phyloP scores from a whole-genome alignment of 2,888 invertebrate genomes.

The Masnerella sp. region DNA sequence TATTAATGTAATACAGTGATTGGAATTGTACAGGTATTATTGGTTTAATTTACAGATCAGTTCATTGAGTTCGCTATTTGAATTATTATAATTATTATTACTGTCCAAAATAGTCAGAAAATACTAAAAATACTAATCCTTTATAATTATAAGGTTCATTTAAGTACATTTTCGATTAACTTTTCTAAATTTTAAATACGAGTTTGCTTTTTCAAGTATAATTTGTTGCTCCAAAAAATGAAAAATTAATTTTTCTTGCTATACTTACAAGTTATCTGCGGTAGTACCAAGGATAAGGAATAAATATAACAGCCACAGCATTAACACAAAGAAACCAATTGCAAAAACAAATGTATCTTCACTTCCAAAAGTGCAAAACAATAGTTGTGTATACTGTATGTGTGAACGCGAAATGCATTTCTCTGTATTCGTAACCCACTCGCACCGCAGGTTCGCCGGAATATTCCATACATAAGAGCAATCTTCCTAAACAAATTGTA shows the following conservation, averaged over 20 bases:
- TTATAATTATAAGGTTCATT: too few relatives aligned
- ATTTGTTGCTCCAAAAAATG: not conserved
- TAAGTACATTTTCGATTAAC: too few relatives aligned
- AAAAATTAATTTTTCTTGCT: not conserved
- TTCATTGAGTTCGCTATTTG: too few relatives aligned
- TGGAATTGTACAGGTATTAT: too few relatives aligned
- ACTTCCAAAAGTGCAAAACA: constrained; percentile 74
- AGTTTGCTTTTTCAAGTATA: not conserved
- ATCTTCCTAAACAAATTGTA: constrained; percentile 68
- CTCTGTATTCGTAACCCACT: constrained; percentile 70
- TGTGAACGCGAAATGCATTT: constrained; percentile 71
- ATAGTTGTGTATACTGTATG: constrained; percentile 74
- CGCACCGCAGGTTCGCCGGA: constrained; percentile 70
- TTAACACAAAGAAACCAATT: constrained; percentile 69
- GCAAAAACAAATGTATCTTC: constrained; percentile 62
- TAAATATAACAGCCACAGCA: constrained; percentile 79
- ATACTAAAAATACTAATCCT: too few relatives aligned
- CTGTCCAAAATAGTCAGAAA: too few relatives aligned
- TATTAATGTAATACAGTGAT: too few relatives aligned
- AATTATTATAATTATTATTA: too few relatives aligned
- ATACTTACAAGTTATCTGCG: constrained; percentile 80
- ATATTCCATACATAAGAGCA: constrained; percentile 75
- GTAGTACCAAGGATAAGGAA: constrained; percentile 80
- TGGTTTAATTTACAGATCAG: too few relatives aligned
- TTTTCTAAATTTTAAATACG: not conserved